Percentiles rank a stretch among this genome's conserved stretches.
These are phyloP conservation scores for Fragum fragum DNA, from an alignment of 2,888 invertebrate species.

Conservation along the genomic window DNA sequence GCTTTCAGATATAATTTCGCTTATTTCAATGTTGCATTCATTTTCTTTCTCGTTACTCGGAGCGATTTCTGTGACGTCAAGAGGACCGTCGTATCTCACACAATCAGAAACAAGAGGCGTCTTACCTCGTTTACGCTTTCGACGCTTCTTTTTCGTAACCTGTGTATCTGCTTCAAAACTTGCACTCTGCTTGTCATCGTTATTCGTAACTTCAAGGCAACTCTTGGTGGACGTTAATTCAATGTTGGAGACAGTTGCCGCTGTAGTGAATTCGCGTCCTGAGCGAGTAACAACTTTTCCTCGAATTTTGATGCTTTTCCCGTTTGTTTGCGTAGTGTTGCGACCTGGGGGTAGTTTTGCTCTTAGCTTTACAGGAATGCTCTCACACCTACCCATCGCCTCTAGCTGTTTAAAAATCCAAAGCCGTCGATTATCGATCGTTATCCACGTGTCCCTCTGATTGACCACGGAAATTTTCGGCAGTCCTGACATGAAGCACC, in stretches of 20 bases:
- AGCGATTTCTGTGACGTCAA: too few species aligned
- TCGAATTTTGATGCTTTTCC: slow-evolving; percentile 37
- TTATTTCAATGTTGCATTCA: too few species aligned
- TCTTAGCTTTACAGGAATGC: slow-evolving; percentile 43
- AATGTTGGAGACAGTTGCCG: background rate
- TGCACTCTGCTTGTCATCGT: background rate
- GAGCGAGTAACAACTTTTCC: slow-evolving; percentile 5
- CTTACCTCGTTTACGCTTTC: too few species aligned
- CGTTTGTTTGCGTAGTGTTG: slow-evolving; percentile 43
- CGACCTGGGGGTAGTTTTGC: slow-evolving; percentile 36
- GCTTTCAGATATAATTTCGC: too few species aligned
- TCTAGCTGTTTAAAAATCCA: slow-evolving; percentile 63
- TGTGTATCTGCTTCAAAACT: too few species aligned
- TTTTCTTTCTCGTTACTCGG: too few species aligned
- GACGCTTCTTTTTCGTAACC: too few species aligned
- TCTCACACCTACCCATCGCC: slow-evolving; percentile 25
- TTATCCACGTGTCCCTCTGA: slow-evolving; percentile 37
- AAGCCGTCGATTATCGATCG: slow-evolving; percentile 58
- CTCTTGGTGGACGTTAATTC: too few species aligned
- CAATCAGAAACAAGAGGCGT: too few species aligned
- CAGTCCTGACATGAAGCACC: slow-evolving; percentile 47
- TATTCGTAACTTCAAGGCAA: too few species aligned
- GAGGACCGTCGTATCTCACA: too few species aligned
- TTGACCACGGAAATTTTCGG: slow-evolving; percentile 41
- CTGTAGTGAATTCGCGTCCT: background rate